phyloP scores from a whole-genome alignment of 35 echinoderm and acorn worm species.

The Patiria miniata region DNA sequence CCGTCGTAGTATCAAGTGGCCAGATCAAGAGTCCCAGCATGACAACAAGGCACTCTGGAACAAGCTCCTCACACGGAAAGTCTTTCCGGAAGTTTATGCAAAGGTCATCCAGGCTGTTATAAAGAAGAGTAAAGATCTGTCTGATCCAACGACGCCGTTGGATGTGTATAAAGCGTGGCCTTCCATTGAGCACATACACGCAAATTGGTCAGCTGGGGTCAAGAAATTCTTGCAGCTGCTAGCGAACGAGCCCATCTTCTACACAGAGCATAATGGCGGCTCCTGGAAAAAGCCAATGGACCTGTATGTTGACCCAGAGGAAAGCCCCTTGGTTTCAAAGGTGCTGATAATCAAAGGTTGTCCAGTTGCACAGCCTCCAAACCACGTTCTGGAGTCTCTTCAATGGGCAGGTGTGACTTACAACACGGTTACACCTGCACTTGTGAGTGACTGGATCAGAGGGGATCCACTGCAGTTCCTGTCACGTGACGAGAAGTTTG shows the following conservation, averaged over 20 bases:
- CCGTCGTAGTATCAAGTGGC: conserved; percentile 76
- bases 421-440: conserved; percentile 31
- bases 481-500: conserved; percentile 41
- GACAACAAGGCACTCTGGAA: conserved; percentile 81
- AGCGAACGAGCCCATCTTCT: conserved; percentile 54
- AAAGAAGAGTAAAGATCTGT: background rate
- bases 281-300: conserved; percentile 46
- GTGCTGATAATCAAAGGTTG: background rate
- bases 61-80: conserved; percentile 53
- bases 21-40: conserved; percentile 63
- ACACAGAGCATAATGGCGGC: conserved; percentile 18
- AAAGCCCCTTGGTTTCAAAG: conserved; percentile 18
- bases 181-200: background rate
- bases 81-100: conserved; percentile 68
- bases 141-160: background rate
- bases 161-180: conserved; percentile 78
- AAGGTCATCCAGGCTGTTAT: conserved; percentile 45
- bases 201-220: conserved; percentile 52
- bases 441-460: conserved; percentile 25
- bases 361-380: conserved; percentile 18
- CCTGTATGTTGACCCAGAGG: conserved; percentile 22
- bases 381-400: conserved; percentile 17
- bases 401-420: background rate
- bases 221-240: conserved; percentile 44
- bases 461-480: conserved; percentile 25